These are phyloP conservation scores for Calliphora vicina DNA, from an alignment of 1,140 invertebrate genomes.

Conservation along the genomic window DNA sequence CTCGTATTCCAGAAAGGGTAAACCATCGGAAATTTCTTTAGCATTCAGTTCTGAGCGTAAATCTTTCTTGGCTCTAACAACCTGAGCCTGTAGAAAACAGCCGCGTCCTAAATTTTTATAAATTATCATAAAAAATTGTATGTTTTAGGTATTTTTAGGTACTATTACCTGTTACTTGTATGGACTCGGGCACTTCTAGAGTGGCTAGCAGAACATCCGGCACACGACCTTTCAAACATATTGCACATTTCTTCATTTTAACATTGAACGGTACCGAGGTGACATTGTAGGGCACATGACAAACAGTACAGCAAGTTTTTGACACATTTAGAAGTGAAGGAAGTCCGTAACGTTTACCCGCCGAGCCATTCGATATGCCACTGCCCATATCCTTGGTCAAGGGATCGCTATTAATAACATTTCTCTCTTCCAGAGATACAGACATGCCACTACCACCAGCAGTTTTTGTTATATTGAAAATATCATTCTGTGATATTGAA, in stretches of 20 bases:
- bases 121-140: neutral
- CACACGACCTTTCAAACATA: conserved; percentile 82
- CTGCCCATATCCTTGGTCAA: conserved; percentile 23
- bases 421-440: conserved; percentile 54
- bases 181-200: conserved; percentile 80
- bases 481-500: conserved; percentile 57
- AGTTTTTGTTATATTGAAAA: conserved; percentile 46
- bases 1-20: conserved; percentile 97
- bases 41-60: conserved; percentile 86
- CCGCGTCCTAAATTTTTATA: conserved; percentile 64
- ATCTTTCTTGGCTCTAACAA: conserved; percentile 82
- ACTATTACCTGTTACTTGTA: conserved; percentile 72
- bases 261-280: conserved; percentile 74
- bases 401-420: conserved; percentile 22
- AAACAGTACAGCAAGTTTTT: conserved; percentile 66
- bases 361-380: conserved; percentile 33
- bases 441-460: conserved; percentile 46
- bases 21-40: conserved; percentile 90
- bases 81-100: conserved; percentile 79
- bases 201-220: conserved; percentile 91
- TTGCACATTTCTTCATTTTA: conserved; percentile 69
- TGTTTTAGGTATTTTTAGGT: too few relatives aligned
- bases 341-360: conserved; percentile 48
- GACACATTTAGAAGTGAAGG: conserved; percentile 44
- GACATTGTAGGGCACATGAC: conserved; percentile 83